These are phyloP conservation scores for Zosterops japonicus DNA, from an alignment of 2,113 vertebrate species.

Conservation along the genomic window DNA sequence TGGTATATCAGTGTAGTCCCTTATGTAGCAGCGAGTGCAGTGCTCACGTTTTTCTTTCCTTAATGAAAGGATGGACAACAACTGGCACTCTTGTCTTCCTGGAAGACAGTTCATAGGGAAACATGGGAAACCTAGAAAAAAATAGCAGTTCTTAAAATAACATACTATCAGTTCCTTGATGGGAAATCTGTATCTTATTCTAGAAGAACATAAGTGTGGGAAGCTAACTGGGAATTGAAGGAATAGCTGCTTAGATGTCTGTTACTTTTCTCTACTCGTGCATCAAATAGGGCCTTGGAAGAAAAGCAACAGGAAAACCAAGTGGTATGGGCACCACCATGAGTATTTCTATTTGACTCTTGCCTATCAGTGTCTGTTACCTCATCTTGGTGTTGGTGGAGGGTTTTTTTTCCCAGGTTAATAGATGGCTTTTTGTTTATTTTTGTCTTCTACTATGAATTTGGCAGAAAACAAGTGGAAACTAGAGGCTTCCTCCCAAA, in stretches of 20 bases:
- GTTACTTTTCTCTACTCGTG: not conserved
- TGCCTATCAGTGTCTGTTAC: not conserved
- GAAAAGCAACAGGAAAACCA: not conserved
- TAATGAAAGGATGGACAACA: not conserved
- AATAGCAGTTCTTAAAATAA: not conserved
- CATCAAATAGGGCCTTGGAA: not conserved
- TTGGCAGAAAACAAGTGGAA: not conserved
- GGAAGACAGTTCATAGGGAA: not conserved
- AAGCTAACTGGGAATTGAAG: not conserved
- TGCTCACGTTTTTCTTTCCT: not conserved
- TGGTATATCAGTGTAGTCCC: not conserved
- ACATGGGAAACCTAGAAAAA: not conserved
- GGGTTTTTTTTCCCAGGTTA: not conserved
- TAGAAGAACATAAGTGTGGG: not conserved
- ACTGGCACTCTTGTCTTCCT: not conserved
- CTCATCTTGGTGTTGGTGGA: not conserved
- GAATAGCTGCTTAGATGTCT: not conserved
- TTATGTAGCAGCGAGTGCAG: not conserved
- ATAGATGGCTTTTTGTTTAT: not conserved
- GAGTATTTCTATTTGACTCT: not conserved
- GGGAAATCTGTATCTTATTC: not conserved
- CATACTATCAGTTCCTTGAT: not conserved
- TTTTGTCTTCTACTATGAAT: not conserved
- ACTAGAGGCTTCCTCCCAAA: not conserved
- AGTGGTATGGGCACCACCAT: not conserved